Conservation (phyloP, 2,797 vertebrate genomes). For the Acanthornis magna region DNA sequence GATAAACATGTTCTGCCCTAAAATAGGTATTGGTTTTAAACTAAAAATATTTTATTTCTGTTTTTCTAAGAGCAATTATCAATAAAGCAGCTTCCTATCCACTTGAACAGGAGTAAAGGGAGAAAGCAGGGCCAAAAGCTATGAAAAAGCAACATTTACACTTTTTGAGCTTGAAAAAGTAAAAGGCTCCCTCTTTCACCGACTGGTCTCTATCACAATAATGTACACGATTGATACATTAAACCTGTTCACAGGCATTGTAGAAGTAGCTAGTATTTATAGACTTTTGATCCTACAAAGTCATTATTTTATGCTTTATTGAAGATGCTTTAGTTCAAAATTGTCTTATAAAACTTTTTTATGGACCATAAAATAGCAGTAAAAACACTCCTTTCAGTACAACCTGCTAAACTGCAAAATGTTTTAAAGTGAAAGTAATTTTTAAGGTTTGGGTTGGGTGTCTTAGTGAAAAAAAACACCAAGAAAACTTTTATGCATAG, state of each 20-base stretch:
- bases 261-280: background rate
- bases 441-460: background rate
- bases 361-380: background rate
- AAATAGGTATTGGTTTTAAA: background rate
- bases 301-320: background rate
- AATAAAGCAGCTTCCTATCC: background rate
- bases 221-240: accelerated
- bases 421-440: background rate
- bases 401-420: background rate
- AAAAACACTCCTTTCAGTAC: background rate
- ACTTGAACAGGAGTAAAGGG: background rate
- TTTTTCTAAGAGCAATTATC: background rate
- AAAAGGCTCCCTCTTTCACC: background rate
- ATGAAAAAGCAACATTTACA: background rate
- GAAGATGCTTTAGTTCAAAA: background rate
- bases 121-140: background rate
- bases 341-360: background rate
- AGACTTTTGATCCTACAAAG: background rate
- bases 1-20: background rate
- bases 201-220: background rate
- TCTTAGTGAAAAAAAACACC: background rate
- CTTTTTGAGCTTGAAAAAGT: background rate
- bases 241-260: background rate
- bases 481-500: background rate
- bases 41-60: background rate